phyloP scores from a whole-genome alignment of 2,888 invertebrate genomes.

The Catocala nupta region DNA sequence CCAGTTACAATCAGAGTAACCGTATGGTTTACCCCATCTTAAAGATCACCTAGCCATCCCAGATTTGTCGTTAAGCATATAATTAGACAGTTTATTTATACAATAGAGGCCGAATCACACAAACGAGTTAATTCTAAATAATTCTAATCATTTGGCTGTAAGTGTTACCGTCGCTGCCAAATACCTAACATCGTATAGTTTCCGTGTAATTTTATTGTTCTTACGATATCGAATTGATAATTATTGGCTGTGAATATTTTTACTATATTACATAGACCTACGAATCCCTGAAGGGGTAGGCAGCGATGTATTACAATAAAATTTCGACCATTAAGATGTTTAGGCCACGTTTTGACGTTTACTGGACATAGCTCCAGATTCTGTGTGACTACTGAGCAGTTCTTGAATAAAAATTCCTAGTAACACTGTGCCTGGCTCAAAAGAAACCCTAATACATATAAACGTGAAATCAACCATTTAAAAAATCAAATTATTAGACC shows the following conservation, averaged over 20 bases:
- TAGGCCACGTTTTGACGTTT: no score
- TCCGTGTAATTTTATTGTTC: conserved; percentile 32
- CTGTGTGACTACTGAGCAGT: no score
- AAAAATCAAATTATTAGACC: no score
- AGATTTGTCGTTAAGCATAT: conserved; percentile 29
- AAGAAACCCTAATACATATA: no score
- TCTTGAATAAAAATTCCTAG: no score
- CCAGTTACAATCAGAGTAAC: no score
- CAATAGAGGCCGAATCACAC: conserved; percentile 32
- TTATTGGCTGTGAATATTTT: conserved; percentile 6
- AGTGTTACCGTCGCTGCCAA: conserved; percentile 37
- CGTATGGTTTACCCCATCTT: no score
- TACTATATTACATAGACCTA: not conserved
- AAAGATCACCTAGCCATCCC: conserved; percentile 8
- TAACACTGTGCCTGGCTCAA: no score
- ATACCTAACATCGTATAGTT: conserved; percentile 23
- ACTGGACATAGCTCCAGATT: no score
- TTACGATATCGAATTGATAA: not conserved
- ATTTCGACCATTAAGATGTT: no score
- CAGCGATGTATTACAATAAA: not conserved
- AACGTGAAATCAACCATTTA: no score
- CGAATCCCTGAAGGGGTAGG: not conserved
- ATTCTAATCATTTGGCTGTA: conserved; percentile 31
- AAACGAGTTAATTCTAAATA: conserved; percentile 35
- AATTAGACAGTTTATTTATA: conserved; percentile 38